These are phyloP conservation scores for Pogoniulus pusillus DNA, from an alignment of 2,797 vertebrate species.

Conservation along the genomic window DNA sequence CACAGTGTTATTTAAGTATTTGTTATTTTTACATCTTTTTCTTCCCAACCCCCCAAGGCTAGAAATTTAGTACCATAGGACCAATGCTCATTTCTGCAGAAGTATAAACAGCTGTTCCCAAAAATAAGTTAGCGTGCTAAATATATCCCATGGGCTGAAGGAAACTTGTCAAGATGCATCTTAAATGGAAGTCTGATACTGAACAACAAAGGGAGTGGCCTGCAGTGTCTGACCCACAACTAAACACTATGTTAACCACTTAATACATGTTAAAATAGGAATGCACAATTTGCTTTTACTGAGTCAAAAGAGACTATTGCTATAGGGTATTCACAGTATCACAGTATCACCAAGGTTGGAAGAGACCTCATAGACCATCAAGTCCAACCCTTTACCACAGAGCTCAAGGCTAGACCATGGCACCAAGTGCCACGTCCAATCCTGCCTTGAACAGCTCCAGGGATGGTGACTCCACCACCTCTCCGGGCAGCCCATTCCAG, in stretches of 20 bases:
- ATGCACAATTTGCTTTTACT: neutral
- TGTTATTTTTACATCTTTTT: neutral
- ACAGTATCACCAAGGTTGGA: too few relatives aligned
- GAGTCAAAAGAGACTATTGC: neutral
- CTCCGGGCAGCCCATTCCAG: too few relatives aligned
- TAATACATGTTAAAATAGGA: neutral
- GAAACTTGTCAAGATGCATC: constrained; percentile 27
- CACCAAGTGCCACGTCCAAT: too few relatives aligned
- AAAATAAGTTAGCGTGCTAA: constrained; percentile 20
- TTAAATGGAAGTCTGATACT: neutral
- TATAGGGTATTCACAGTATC: neutral
- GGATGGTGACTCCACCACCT: too few relatives aligned
- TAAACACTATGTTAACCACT: neutral
- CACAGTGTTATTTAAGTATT: neutral
- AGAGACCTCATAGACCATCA: too few relatives aligned
- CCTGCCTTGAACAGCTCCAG: too few relatives aligned
- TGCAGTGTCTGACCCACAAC: neutral
- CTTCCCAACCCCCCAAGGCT: neutral
- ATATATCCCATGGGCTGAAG: neutral
- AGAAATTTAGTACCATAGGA: neutral
- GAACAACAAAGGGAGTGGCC: neutral
- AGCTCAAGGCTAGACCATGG: too few relatives aligned
- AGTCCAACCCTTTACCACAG: too few relatives aligned
- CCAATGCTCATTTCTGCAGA: neutral
- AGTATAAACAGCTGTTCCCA: neutral